Base-by-base conservation (phyloP, 2,888 invertebrate genomes). In the Drosophila mercatorum region DNA sequence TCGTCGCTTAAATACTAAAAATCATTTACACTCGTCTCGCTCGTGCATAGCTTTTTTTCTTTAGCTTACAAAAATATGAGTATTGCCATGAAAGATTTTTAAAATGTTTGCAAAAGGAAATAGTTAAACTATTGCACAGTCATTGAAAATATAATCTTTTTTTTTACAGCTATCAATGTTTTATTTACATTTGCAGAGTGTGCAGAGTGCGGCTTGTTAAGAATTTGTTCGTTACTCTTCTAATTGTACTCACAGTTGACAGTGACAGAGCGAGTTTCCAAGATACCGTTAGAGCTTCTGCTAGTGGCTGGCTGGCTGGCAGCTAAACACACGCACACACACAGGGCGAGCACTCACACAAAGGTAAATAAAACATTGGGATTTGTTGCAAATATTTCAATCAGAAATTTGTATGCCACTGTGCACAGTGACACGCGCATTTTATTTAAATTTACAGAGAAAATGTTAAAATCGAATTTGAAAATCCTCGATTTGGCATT, bases 361-460 rank as follows among this genome's bases (percentile, higher is more conserved):
- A 85, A 85, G 65, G 75, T 64, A 81, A 86, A 86, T 87, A 87
- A 86, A 86, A 86, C 85, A 87, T 83, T 73, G 70, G 58, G 43
- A 64, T 77, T 74, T 70, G 28, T 75, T 77, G 81, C 83, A 80
- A 83, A 87, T 84, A 81, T 80, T 79, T 79, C 72, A 69, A 69
- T 83, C 44, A 61, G 69, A 84, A 83, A 82, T 72, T 80, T 80
- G 53, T 53, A 69, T 86, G 74, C 72, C 85, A 80, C 80, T 75
- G 71, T 68, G 77, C 66, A 68, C 78, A 80, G 75, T 74, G 83
- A 75, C 80, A 78, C 72, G 76, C 75, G 72, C 78, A 83, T 86
- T 80, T 84, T 84, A 83, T 87, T 87, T 5, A 80, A 86, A 70
- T 82, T 75, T 81, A 87, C 83, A 86, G 72, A 87, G 72, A 74